These are phyloP conservation scores for Mesorhabditis spiculigera DNA, from an alignment of 2,888 invertebrate species.

Conservation along the genomic window DNA sequence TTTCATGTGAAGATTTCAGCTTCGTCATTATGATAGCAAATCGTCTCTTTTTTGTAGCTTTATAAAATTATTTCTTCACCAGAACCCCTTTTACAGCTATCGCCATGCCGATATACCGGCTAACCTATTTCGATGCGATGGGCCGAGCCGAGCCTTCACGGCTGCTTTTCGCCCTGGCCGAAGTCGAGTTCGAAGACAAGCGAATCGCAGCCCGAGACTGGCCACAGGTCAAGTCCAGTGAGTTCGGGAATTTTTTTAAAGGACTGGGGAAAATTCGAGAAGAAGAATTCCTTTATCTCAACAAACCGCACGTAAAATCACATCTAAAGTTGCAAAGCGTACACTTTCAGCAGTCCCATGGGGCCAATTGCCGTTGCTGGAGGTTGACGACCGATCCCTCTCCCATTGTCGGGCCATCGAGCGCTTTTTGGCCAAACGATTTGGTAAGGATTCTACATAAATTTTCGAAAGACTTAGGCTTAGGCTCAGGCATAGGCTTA, in stretches of 20 bases:
- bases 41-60: too few relatives aligned
- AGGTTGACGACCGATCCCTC: conserved; percentile 32
- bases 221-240: conserved; percentile 32
- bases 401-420: conserved; percentile 36
- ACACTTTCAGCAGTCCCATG: conserved; percentile 32
- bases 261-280: background rate
- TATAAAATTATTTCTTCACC: too few relatives aligned
- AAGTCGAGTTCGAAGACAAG: conserved; percentile 31
- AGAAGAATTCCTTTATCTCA: background rate
- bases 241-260: conserved; percentile 13
- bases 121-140: conserved; percentile 42
- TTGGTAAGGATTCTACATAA: conserved; percentile 21
- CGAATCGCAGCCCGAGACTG: conserved; percentile 29
- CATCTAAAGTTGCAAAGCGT: background rate
- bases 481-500: too few relatives aligned
- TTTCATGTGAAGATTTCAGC: too few relatives aligned
- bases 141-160: conserved; percentile 38
- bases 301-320: too few relatives aligned
- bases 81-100: too few relatives aligned
- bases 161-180: conserved; percentile 37
- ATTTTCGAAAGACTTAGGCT: background rate
- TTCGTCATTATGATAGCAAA: too few relatives aligned
- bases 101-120: conserved; percentile 28
- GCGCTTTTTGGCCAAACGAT: conserved; percentile 29
- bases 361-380: conserved; percentile 35